phyloP scores from a whole-genome alignment of 2,888 invertebrate species.

The Xanthorhoe spadicearia region DNA sequence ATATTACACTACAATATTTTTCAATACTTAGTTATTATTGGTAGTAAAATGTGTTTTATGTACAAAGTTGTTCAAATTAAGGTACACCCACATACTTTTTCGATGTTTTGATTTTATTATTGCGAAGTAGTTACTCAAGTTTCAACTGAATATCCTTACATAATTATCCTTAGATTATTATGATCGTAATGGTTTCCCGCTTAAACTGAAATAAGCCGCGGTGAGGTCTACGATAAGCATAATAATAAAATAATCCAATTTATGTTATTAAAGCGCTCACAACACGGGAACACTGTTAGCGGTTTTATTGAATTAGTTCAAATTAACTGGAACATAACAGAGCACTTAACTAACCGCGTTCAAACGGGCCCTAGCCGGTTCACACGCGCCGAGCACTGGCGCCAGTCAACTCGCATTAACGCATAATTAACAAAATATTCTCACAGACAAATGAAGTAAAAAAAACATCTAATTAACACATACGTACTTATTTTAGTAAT shows the following conservation, averaged over 20 bases:
- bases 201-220: not conserved
- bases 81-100: not conserved
- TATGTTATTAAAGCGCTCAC: conserved; percentile 10
- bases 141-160: not conserved
- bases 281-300: conserved; percentile 25
- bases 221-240: not conserved
- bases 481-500: no score
- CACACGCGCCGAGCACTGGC: not conserved
- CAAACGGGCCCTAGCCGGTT: conserved; percentile 12
- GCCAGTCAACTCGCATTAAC: not conserved
- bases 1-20: not conserved
- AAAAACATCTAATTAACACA: no score
- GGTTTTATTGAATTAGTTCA: conserved; percentile 23
- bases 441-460: no score
- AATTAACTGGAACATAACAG: conserved; percentile 35
- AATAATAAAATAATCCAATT: conserved; percentile 9
- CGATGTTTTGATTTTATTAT: not conserved
- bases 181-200: not conserved
- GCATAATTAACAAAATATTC: no score
- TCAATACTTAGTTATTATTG: not conserved
- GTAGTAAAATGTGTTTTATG: not conserved
- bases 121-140: not conserved
- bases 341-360: conserved; percentile 39
- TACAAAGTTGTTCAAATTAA: not conserved
- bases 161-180: not conserved